Evolutionary conservation across 2,888 invertebrate genomes (phyloP).

Genomic region (Priocnemis perturbator): DNA sequence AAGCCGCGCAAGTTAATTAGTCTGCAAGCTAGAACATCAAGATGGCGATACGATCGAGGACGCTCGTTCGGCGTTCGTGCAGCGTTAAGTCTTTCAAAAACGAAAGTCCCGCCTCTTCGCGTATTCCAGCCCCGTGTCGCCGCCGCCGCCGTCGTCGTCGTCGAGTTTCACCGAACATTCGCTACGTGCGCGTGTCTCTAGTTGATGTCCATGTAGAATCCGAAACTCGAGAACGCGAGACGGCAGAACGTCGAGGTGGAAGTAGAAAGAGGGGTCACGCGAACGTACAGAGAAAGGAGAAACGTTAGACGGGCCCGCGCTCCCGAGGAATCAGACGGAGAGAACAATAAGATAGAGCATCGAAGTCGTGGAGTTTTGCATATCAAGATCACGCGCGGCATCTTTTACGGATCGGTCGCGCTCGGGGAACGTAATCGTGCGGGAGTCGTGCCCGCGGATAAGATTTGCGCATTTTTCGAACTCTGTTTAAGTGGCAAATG

Average conservation of each 20-base stretch:
- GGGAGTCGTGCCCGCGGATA: too few relatives aligned
- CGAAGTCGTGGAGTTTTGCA: too few relatives aligned
- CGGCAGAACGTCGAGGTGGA: conserved; percentile 30
- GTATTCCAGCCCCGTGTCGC: conserved; percentile 68
- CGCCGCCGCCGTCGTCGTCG: conserved; percentile 38
- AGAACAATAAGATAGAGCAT: too few relatives aligned
- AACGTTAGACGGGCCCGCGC: conserved; percentile 20
- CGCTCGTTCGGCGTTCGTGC: conserved; percentile 33
- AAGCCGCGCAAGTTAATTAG: conserved; percentile 18
- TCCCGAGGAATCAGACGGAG: too few relatives aligned
- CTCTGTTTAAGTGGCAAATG: too few relatives aligned
- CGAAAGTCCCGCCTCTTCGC: conserved; percentile 68
- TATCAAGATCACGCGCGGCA: too few relatives aligned
- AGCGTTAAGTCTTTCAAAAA: conserved; percentile 59
- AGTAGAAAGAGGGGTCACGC: conserved; percentile 15
- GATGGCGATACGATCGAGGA: conserved; percentile 43
- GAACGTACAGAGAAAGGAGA: conserved; percentile 28
- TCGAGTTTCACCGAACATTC: conserved; percentile 69
- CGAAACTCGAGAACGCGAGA: conserved; percentile 39
- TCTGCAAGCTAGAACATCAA: conserved; percentile 15
- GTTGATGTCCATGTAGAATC: conserved; percentile 45
- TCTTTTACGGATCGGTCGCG: too few relatives aligned
- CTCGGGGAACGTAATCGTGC: too few relatives aligned
- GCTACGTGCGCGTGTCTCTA: conserved; percentile 54
- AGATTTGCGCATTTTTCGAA: too few relatives aligned